Conservation (phyloP, 2,888 invertebrate species). For the Pyrrhosoma nymphula region DNA sequence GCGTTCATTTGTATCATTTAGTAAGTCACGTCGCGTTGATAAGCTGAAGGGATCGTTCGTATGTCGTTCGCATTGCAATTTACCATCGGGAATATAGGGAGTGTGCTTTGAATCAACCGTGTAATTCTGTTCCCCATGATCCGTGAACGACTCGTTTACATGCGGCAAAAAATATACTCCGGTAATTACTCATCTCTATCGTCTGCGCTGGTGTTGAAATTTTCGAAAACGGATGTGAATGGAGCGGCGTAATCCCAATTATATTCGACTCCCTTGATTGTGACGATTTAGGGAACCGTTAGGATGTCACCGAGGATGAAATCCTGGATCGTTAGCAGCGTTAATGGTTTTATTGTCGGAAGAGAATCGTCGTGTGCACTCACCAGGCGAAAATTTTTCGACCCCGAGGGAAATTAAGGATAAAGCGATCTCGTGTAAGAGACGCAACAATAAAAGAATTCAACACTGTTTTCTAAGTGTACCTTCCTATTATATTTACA, state of each 20-base stretch:
- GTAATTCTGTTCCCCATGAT: constrained; percentile 51
- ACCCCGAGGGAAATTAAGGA: too few relatives aligned
- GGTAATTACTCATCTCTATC: constrained; percentile 57
- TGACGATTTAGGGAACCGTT: neutral
- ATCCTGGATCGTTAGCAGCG: neutral
- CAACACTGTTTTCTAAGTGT: too few relatives aligned
- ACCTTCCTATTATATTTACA: too few relatives aligned
- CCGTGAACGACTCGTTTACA: constrained; percentile 11
- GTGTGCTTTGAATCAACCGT: constrained; percentile 34
- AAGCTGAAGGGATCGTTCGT: neutral
- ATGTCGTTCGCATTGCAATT: neutral
- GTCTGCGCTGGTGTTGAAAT: neutral
- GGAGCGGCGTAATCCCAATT: constrained; percentile 13
- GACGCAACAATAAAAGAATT: too few relatives aligned
- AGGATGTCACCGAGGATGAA: neutral
- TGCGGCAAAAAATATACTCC: neutral
- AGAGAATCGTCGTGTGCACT: neutral
- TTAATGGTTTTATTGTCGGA: neutral
- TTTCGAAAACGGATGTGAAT: constrained; percentile 23
- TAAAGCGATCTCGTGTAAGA: too few relatives aligned
- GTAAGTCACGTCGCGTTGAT: constrained; percentile 6
- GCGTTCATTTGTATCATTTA: constrained; percentile 44
- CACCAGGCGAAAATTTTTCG: too few relatives aligned
- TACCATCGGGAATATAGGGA: constrained; percentile 12
- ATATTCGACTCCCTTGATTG: neutral